These are phyloP conservation scores for Lasioglossum albipes DNA, from an alignment of 1,140 invertebrate genomes.

Conservation along the genomic window DNA sequence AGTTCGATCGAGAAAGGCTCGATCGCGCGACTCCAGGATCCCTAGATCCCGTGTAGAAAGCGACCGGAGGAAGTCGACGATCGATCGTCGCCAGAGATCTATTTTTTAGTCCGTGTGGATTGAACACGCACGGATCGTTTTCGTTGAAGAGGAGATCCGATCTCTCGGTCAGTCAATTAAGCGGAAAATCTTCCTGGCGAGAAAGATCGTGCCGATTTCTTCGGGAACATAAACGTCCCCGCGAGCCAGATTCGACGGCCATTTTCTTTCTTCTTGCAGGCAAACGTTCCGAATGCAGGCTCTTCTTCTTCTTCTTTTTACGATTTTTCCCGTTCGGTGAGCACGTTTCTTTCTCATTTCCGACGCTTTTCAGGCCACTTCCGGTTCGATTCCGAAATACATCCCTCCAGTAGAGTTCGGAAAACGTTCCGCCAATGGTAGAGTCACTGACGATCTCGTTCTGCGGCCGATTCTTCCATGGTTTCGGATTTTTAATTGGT, in stretches of 20 bases:
- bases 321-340: neutral
- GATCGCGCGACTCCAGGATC: neutral
- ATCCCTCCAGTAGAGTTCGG: neutral
- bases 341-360: neutral
- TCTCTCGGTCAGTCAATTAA: neutral
- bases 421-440: no score
- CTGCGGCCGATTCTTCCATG: neutral
- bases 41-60: neutral
- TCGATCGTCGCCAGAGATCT: neutral
- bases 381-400: neutral
- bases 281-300: conserved; percentile 32
- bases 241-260: conserved; percentile 27
- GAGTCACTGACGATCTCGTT: neutral
- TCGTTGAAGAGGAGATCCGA: neutral
- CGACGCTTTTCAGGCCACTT: conserved; percentile 13
- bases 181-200: neutral
- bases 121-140: neutral
- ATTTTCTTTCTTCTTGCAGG: conserved; percentile 25
- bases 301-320: conserved; percentile 36
- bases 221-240: neutral
- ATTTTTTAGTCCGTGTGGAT: conserved; percentile 23
- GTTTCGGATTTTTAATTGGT: neutral
- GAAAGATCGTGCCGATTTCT: no score
- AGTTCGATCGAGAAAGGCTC: neutral
- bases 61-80: neutral